Evolutionary conservation across 2,888 invertebrate species (phyloP).

Genomic region (Luffia ferchaultella): DNA sequence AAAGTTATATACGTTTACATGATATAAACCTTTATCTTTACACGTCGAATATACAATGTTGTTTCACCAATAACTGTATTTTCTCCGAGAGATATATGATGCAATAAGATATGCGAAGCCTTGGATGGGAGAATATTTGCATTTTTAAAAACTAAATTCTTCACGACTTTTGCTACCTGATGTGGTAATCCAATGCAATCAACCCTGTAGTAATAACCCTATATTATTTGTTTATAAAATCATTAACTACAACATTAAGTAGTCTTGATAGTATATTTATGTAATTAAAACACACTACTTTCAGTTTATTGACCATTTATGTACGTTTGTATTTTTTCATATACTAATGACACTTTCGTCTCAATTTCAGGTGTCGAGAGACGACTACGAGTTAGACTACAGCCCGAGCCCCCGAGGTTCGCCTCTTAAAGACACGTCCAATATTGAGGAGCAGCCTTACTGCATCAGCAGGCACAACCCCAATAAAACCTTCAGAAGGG

Average conservation of each 20-base stretch:
- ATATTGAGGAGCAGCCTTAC: conserved; percentile 46
- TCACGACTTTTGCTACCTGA: too few relatives aligned
- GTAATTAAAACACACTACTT: too few relatives aligned
- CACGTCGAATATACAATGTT: not conserved
- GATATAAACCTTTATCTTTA: not conserved
- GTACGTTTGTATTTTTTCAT: too few relatives aligned
- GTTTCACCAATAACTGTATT: not conserved
- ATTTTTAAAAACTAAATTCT: too few relatives aligned
- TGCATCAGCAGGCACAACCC: conserved; percentile 59
- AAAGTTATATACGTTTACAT: not conserved
- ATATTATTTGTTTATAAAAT: too few relatives aligned
- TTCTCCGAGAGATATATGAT: not conserved
- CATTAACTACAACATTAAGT: too few relatives aligned
- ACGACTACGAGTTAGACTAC: conserved; percentile 54
- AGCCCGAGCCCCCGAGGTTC: conserved; percentile 50
- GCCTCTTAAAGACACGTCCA: conserved; percentile 54
- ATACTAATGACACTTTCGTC: too few relatives aligned
- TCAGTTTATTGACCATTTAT: too few relatives aligned
- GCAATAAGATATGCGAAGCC: not conserved
- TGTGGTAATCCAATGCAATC: too few relatives aligned
- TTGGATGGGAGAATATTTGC: too few relatives aligned
- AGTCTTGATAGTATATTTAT: too few relatives aligned
- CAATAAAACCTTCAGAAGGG: conserved; percentile 55
- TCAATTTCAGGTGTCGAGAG: conserved; percentile 53
- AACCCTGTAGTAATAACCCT: too few relatives aligned